A percentile compares a stretch with the other conserved stretches of the same genome.
Conservation (phyloP, 1,140 invertebrate genomes). For the Zaprionus taronus region DNA sequence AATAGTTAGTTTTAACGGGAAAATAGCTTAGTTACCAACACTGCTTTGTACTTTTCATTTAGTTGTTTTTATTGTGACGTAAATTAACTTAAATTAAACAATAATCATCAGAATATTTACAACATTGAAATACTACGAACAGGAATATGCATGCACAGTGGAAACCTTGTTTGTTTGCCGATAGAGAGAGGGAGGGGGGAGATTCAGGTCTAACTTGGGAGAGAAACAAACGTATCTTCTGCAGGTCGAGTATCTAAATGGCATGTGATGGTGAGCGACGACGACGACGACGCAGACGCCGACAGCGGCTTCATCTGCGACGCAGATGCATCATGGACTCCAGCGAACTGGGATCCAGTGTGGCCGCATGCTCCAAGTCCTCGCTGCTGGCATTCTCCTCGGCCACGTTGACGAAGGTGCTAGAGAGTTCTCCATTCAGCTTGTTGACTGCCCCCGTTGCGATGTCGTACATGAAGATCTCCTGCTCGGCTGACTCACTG, state of each 20-base stretch:
- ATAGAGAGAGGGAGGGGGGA: conserved; percentile 16
- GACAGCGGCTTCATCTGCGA: conserved; percentile 59
- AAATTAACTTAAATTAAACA: conserved; percentile 77
- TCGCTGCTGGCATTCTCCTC: conserved; percentile 91
- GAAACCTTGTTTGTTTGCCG: conserved; percentile 30
- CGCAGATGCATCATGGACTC: conserved; percentile 83
- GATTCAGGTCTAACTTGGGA: not conserved
- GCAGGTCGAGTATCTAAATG: conserved; percentile 72
- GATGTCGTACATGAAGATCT: conserved; percentile 94
- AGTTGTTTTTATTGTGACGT: conserved; percentile 71
- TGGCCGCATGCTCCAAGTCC: conserved; percentile 87
- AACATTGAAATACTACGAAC: conserved; percentile 78
- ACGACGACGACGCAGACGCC: conserved; percentile 57
- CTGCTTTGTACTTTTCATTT: conserved; percentile 15
- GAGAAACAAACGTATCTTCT: conserved; percentile 7
- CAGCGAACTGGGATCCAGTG: conserved; percentile 86
- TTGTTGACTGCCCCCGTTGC: conserved; percentile 88
- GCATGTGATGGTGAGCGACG: conserved; percentile 56
- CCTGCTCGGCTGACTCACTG: conserved; percentile 86
- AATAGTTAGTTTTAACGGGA: too few species aligned
- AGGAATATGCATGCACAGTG: conserved; percentile 63
- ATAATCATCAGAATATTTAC: conserved; percentile 81
- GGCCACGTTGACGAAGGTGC: conserved; percentile 92
- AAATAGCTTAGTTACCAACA: too few species aligned
- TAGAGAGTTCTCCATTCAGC: conserved; percentile 89